These are phyloP conservation scores for Seira musarum DNA, from an alignment of 2,888 invertebrate species.

Conservation along the genomic window DNA sequence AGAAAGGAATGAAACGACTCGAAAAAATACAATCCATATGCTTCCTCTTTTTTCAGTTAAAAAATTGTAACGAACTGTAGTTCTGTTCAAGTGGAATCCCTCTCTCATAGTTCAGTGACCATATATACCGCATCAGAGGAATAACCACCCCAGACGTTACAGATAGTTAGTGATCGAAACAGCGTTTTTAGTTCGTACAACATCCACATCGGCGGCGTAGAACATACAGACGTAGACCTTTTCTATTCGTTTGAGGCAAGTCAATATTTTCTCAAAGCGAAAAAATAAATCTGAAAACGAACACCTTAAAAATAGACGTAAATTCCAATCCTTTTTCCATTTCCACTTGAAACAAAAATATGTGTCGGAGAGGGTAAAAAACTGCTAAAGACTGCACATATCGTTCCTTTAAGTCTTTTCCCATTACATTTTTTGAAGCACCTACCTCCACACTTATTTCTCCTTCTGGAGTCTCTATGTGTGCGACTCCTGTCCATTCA, in stretches of 20 bases:
- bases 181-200: neutral
- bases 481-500: neutral
- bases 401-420: neutral
- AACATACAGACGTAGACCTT: too few relatives aligned
- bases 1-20: conserved; percentile 7
- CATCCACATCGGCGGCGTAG: too few relatives aligned
- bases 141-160: neutral
- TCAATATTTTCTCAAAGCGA: neutral
- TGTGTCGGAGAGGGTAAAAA: neutral
- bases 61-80: neutral
- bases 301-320: neutral
- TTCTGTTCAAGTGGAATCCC: neutral
- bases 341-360: conserved; percentile 15
- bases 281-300: neutral
- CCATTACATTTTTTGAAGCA: conserved; percentile 13
- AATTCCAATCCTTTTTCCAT: conserved; percentile 20
- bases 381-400: neutral
- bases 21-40: conserved; percentile 22
- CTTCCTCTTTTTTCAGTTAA: conserved; percentile 1
- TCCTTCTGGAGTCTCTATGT: neutral
- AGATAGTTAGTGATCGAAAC: neutral
- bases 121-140: neutral
- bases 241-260: neutral
- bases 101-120: neutral
- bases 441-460: neutral